phyloP scores from a whole-genome alignment of 2,797 vertebrate genomes.

The Sebastes diaconus region DNA sequence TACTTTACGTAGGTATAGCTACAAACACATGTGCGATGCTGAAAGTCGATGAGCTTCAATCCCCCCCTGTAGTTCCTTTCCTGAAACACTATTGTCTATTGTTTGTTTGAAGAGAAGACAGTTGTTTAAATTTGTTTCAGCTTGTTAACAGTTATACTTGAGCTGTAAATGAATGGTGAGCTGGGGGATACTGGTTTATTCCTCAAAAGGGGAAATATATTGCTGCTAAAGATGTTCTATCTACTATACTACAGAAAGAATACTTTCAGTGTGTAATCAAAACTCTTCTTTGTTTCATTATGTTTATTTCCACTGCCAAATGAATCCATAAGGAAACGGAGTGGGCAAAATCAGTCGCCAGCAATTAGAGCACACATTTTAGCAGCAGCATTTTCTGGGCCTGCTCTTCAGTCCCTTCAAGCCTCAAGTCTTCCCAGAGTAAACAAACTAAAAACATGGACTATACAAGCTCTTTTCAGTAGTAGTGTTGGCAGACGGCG shows the following conservation, averaged over 20 bases:
- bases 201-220: background rate
- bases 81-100: background rate
- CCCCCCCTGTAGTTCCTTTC: background rate
- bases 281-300: background rate
- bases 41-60: background rate
- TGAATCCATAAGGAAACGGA: background rate
- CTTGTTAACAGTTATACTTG: background rate
- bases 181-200: background rate
- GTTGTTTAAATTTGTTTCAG: background rate
- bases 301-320: slow-evolving; percentile 3
- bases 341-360: background rate
- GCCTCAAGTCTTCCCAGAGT: slow-evolving; percentile 4
- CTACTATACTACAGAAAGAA: background rate
- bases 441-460: slow-evolving; percentile 30
- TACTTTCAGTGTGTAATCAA: background rate
- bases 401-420: slow-evolving; percentile 2
- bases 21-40: no score
- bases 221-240: background rate
- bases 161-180: background rate
- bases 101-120: background rate
- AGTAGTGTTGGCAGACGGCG: slow-evolving; percentile 41
- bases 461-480: slow-evolving; percentile 13
- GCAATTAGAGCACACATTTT: background rate
- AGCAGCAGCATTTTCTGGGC: background rate
- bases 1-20: no score